A percentile compares a stretch with the other conserved stretches of the same genome.
These are phyloP conservation scores for Columbina picui DNA, from an alignment of 2,113 vertebrate genomes.

Conservation along the genomic window DNA sequence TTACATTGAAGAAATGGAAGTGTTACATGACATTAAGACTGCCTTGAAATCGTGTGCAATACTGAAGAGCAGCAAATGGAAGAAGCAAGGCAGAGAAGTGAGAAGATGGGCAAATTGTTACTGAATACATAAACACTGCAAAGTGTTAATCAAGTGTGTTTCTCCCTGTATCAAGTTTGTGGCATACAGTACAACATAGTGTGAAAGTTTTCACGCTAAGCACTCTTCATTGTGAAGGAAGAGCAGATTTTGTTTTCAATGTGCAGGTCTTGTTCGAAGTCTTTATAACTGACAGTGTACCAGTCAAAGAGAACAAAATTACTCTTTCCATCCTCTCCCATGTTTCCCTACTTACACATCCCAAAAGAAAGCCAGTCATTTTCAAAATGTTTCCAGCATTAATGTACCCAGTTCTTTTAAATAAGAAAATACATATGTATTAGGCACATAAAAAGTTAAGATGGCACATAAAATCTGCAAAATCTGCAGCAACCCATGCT, in stretches of 20 bases:
- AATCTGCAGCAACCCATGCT: background rate
- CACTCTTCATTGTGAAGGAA: background rate
- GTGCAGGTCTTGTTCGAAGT: background rate
- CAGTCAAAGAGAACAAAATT: background rate
- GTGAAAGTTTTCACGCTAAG: background rate
- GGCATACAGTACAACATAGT: background rate
- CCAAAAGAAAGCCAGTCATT: background rate
- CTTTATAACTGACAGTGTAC: background rate
- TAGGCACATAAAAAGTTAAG: background rate
- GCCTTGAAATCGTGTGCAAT: background rate
- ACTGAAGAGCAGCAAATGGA: background rate
- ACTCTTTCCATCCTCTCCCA: background rate
- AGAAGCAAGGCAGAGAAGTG: background rate
- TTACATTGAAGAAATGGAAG: background rate
- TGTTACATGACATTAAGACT: background rate
- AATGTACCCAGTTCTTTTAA: background rate
- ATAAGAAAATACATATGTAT: conserved; percentile 25
- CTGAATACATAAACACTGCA: background rate
- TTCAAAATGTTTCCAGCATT: background rate
- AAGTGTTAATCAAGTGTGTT: background rate
- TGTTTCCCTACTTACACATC: background rate
- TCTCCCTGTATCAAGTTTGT: background rate
- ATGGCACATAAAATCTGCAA: background rate
- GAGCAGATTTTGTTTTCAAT: background rate
- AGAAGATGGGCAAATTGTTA: conserved; percentile 3